Percentiles rank a stretch among this genome's conserved stretches.
Conservation (phyloP, 2,113 vertebrate genomes). For the Leucopternis melanops region DNA sequence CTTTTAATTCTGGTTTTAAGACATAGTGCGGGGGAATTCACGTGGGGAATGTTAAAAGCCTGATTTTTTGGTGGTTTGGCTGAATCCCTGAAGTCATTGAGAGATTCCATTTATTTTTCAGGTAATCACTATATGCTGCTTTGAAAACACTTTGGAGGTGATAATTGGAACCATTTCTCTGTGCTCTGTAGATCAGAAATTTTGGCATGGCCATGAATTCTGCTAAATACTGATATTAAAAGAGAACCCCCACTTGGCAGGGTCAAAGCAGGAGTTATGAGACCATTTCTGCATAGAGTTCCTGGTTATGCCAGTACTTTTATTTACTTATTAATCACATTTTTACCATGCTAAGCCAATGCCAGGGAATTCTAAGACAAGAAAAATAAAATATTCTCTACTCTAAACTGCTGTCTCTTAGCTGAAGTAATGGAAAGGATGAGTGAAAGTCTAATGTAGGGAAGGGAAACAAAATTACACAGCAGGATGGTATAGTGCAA, state of each 20-base stretch:
- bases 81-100: not conserved
- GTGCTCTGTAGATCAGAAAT: not conserved
- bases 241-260: not conserved
- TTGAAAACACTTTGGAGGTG: not conserved
- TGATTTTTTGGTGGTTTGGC: not conserved
- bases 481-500: not conserved
- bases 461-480: not conserved
- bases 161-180: not conserved
- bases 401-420: not conserved
- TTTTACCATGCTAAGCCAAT: not conserved
- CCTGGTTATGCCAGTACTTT: not conserved
- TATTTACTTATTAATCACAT: not conserved
- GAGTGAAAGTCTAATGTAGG: not conserved
- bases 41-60: not conserved
- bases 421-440: not conserved
- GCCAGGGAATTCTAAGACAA: not conserved
- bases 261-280: not conserved
- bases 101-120: not conserved
- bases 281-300: not conserved
- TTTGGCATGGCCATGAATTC: not conserved
- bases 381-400: not conserved
- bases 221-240: not conserved
- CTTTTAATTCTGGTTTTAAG: not conserved
- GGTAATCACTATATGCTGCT: not conserved
- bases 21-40: not conserved